Evolutionary conservation across 2,113 vertebrate species (phyloP).

Genomic region (Myrmophylax atrothorax): DNA sequence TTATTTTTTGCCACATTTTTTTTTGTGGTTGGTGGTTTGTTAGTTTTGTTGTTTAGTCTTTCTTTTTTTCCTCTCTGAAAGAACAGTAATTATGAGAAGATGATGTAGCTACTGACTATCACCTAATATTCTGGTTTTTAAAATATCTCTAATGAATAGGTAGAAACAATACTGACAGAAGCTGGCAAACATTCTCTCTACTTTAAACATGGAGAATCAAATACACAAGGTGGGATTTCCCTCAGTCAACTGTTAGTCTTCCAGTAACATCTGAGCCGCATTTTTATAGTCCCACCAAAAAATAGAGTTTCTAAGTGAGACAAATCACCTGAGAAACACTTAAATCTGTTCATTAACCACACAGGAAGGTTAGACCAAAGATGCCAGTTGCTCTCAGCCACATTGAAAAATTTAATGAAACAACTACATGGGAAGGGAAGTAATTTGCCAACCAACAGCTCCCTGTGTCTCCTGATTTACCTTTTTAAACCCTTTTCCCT

Average conservation of each 20-base stretch:
- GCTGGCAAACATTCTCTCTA: background rate
- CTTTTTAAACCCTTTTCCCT: background rate
- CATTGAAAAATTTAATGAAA: background rate
- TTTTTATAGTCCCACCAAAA: background rate
- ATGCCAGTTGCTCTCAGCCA: background rate
- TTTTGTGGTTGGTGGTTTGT: background rate
- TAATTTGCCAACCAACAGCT: background rate
- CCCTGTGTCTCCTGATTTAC: accelerated
- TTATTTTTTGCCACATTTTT: background rate
- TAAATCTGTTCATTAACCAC: background rate
- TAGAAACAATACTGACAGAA: background rate
- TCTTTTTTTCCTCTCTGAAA: background rate
- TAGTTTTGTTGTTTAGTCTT: accelerated
- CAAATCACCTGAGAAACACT: background rate
- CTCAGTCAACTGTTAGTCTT: background rate
- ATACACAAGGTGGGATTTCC: background rate
- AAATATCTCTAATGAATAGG: background rate
- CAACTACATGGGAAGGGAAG: background rate
- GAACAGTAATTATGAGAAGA: background rate
- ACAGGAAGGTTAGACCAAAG: background rate
- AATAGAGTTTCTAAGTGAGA: background rate
- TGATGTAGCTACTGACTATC: background rate
- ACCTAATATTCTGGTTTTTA: background rate
- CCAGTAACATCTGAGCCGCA: background rate
- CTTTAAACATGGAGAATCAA: background rate